Conservation (phyloP, 2,113 vertebrate genomes). For the Plecotus auritus region DNA sequence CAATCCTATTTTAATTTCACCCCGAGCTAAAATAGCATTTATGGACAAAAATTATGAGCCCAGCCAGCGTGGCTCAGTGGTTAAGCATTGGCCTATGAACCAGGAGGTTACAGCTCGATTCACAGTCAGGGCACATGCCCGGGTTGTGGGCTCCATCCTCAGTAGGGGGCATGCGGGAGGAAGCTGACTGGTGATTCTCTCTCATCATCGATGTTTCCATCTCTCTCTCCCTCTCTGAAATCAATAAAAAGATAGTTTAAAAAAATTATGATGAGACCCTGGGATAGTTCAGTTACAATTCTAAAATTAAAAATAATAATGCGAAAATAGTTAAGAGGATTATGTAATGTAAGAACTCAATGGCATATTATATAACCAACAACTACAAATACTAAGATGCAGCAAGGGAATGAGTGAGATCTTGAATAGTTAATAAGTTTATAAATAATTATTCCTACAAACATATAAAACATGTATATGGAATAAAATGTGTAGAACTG, state of each 20-base stretch:
- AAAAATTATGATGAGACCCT: background rate
- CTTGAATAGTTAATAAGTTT: background rate
- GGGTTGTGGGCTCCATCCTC: too few relatives aligned
- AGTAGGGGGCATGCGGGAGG: too few relatives aligned
- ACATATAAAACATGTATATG: background rate
- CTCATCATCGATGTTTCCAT: too few relatives aligned
- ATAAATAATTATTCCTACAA: background rate
- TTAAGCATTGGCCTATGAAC: too few relatives aligned
- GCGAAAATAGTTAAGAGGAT: background rate
- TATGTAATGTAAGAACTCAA: background rate
- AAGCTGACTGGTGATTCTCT: too few relatives aligned
- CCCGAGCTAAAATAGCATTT: background rate
- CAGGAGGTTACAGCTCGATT: too few relatives aligned
- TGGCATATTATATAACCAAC: background rate
- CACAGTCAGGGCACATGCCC: too few relatives aligned
- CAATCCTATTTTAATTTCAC: background rate
- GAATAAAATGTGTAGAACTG: background rate
- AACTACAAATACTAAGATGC: background rate
- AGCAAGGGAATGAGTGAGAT: background rate
- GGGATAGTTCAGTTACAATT: background rate
- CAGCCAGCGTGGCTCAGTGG: too few relatives aligned
- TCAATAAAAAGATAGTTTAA: too few relatives aligned
- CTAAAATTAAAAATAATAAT: constrained; percentile 5
- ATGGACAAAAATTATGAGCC: background rate
- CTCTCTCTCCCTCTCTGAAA: too few relatives aligned